Evolutionary conservation across 2,888 invertebrate species (phyloP), one percentile per base, ranked within the genome.

Genomic region (Polyommatus iphigenia): DNA sequence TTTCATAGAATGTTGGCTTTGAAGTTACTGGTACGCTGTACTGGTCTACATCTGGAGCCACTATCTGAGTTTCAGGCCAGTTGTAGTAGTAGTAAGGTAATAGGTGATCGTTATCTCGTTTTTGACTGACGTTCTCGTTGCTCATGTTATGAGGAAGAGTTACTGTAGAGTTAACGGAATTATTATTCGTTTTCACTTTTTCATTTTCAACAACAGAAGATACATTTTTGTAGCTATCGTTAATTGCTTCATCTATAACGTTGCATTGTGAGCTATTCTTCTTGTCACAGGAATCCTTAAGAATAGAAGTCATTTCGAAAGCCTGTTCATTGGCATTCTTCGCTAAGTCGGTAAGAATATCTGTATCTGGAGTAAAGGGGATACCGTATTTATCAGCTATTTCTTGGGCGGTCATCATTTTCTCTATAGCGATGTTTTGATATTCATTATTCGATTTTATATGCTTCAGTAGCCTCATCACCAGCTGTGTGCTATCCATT

Each of bases 351-450:
- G 91, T 85, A 15, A 93, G 83, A 5, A 92, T 87, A 83, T 93
- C 93, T 7, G 91, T 85, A 72, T 93, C 92, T 18, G 94, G 93
- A 71, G 85, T 88, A 79, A 91, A 93, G 59, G 89, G 89, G 10
- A 94, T 88, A 71, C 91, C 91, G 80, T 87, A 93, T 85, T 93
- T 93, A 62, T 92, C 91, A 54, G 94, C 93, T 2, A 93, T 93
- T 83, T 94, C 91, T 84, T 93, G 92, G 72, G 93, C 93, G 2
- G 89, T 86, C 93, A 94, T 93, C 92, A 94, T 91, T 82, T 94
- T 93, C 18, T 93, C 94, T 20, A 94, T 93, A 2, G 93, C 93
- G n/a, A 92, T 88, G 79, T 93, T 93, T 78, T 94, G 94, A 79
- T 89, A 90, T 82, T 94, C 93, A 76, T 93, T 94, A 79, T 89